Evolutionary conservation across 2,113 vertebrate species (phyloP), one percentile per base, ranked within the genome.

Genomic region (Semnornis frantzii): DNA sequence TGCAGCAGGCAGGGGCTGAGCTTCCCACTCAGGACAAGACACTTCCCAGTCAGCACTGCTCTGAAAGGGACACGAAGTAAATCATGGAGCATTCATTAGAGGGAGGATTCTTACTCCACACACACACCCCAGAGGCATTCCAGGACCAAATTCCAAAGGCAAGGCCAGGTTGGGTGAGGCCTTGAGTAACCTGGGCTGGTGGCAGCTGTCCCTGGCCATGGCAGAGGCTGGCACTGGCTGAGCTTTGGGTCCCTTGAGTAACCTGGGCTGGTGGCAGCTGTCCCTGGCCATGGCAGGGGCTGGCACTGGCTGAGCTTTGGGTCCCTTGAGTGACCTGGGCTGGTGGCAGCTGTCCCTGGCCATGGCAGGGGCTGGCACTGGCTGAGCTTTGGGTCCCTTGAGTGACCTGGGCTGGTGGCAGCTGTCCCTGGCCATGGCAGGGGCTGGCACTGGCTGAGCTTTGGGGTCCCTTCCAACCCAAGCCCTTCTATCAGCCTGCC

Each of bases 1-100:
- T 34, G 0, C 1, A 39, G 6, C 9, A 16, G 21, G 28, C 6
- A 19, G 39, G 52, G 46, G 0, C 39, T 64, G 10, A 28, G 39
- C 52, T 50, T 31, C 6, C 7, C 52, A 57, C 68, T 39, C 59
- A 27, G 15, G 25, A 39, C 0, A 54, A 23, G 39, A 27, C 50
- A 59, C 16, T 65, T 81, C 46, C 68, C 20, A 11, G 4, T 25
- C 7, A 16, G 9, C 12, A 0, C 8, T 31, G 31, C 30, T 30
- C 34, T 14, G 28, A 71, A 6, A 27, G 52, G n/a, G 50, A 39
- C 54, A 70, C 5, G 9, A 34, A 66, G 46, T 37, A 10, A 23
- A 34, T 5, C 6, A 70, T 0, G 5, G 8, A 27, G 76, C 65
- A 71, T 52, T 58, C 44, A 50, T 73, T n/a, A 8, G 6, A 12